Evolutionary conservation across 92 coral and sea anemone genomes (phyloP).

Genomic region (Epizoanthus fatuus): DNA sequence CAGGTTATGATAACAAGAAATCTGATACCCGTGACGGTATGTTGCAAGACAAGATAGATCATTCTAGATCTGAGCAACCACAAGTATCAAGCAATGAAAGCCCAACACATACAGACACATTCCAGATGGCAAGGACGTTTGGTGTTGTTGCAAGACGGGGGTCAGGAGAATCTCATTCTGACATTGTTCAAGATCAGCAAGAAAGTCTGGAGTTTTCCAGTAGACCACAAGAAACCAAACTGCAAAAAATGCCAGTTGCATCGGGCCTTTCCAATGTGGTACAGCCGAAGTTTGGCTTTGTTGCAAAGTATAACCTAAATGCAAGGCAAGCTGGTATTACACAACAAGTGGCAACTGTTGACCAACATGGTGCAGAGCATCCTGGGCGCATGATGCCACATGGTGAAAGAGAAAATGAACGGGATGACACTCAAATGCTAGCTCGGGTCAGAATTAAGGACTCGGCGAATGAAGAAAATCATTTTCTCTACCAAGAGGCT

Average conservation of each 20-base stretch:
- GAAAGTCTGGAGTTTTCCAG: neutral
- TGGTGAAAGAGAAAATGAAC: neutral
- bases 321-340: neutral
- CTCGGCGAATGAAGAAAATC: neutral
- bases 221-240: neutral
- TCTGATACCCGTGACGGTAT: neutral
- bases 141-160: slow-evolving; percentile 20
- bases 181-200: neutral
- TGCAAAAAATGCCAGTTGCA: too few species aligned
- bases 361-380: neutral
- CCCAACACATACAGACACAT: neutral
- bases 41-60: neutral
- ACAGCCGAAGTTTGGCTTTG: too few species aligned
- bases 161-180: neutral
- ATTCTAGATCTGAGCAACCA: neutral
- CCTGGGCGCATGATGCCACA: neutral
- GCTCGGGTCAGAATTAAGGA: neutral
- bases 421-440: neutral
- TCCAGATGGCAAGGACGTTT: neutral
- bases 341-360: neutral
- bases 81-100: neutral
- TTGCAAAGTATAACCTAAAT: neutral
- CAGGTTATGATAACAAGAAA: neutral
- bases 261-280: too few species aligned
- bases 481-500: neutral